Conservation (phyloP, 2,113 vertebrate genomes). For the Panthera tigris region DNA sequence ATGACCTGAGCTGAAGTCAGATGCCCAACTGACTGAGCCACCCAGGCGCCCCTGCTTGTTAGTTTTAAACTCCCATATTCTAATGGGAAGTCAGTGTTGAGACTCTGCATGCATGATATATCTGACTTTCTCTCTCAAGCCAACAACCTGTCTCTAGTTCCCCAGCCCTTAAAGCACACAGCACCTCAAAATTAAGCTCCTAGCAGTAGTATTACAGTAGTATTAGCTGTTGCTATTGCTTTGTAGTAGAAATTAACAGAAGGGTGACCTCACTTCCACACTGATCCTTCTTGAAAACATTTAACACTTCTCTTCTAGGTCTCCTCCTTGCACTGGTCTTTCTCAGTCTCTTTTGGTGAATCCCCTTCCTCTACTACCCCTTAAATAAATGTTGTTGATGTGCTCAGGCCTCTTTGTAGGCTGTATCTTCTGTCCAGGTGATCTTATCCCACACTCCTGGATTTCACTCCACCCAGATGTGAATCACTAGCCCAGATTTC, state of each 20-base stretch:
- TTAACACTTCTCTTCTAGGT: neutral
- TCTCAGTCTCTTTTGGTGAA: neutral
- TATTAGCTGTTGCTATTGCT: conserved; percentile 3
- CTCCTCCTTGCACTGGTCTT: neutral
- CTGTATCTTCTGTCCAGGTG: neutral
- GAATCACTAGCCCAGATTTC: neutral
- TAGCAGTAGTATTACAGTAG: neutral
- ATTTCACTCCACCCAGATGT: conserved; percentile 42
- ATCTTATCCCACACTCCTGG: neutral
- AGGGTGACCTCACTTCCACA: conserved; percentile 16
- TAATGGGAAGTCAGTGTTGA: conserved; percentile 3
- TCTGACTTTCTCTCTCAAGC: conserved; percentile 46
- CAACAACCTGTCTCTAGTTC: neutral
- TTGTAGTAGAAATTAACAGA: conserved; percentile 10
- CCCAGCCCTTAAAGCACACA: neutral
- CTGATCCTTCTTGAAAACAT: neutral
- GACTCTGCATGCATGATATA: neutral
- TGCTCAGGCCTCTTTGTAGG: neutral
- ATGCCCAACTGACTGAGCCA: no score
- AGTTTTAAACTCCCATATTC: neutral
- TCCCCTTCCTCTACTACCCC: neutral
- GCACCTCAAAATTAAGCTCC: neutral
- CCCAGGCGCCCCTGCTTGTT: neutral
- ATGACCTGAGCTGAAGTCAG: no score
- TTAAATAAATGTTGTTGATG: conserved; percentile 42